These are phyloP conservation scores for Stichopus horrens DNA, from an alignment of 53 echinoderm and acorn worm genomes.

Conservation along the genomic window DNA sequence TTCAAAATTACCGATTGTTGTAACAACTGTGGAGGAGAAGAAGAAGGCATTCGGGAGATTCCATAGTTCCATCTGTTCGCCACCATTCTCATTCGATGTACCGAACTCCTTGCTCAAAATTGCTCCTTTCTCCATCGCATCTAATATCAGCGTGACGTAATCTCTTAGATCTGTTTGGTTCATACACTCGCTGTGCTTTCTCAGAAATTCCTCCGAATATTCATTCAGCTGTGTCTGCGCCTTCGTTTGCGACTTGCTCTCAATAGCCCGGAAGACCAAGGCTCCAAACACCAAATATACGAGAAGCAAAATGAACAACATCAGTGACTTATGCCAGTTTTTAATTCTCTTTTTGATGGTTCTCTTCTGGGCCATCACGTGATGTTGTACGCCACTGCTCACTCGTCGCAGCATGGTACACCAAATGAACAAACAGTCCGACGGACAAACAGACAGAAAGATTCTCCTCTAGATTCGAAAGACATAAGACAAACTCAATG, in stretches of 20 bases:
- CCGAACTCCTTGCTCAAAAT: not conserved
- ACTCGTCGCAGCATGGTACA: not conserved
- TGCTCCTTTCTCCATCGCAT: conserved; percentile 29
- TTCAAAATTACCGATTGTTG: conserved; percentile 39
- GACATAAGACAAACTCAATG: too few relatives aligned
- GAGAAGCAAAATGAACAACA: conserved; percentile 21
- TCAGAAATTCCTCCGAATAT: not conserved
- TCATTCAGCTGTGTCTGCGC: not conserved
- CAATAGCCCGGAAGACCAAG: conserved; percentile 25
- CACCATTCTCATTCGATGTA: not conserved
- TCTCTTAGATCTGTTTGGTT: conserved; percentile 1
- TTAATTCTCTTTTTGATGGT: conserved; percentile 22
- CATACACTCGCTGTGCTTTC: not conserved
- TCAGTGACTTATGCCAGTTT: conserved; percentile 41
- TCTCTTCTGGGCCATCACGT: not conserved
- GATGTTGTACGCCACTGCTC: conserved; percentile 7
- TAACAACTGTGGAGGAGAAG: conserved; percentile 42
- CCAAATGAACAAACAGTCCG: too few relatives aligned
- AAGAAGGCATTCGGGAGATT: conserved; percentile 46
- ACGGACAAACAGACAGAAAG: too few relatives aligned
- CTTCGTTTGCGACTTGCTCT: not conserved
- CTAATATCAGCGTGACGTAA: not conserved
- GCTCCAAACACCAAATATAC: conserved; percentile 37
- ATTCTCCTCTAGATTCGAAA: too few relatives aligned
- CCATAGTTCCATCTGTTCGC: not conserved